Conservation (phyloP, 2,113 vertebrate genomes). For the Panthera tigris region DNA sequence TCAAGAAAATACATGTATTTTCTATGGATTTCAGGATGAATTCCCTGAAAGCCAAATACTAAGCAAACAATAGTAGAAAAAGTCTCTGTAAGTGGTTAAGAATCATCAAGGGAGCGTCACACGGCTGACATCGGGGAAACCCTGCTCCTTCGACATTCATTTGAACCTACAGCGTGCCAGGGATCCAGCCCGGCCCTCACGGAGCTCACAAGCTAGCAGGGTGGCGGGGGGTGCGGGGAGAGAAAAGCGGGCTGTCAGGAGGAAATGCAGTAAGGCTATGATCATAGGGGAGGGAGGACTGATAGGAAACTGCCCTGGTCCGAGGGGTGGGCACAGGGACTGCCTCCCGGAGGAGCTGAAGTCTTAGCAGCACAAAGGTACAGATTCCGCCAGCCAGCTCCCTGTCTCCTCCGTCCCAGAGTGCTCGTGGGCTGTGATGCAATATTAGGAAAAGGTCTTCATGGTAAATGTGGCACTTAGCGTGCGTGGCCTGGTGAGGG, state of each 20-base stretch:
- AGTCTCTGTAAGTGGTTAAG: neutral
- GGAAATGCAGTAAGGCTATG: accelerated
- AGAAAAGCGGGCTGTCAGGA: neutral
- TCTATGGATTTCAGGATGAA: neutral
- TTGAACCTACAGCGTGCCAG: accelerated
- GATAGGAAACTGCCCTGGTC: neutral
- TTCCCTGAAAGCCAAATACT: neutral
- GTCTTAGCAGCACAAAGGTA: too few relatives aligned
- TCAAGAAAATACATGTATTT: neutral
- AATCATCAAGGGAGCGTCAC: neutral
- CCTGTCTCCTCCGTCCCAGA: neutral
- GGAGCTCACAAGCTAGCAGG: neutral
- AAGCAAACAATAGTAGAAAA: neutral
- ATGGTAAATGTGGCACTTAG: neutral
- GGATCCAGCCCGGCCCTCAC: neutral
- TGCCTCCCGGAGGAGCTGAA: too few relatives aligned
- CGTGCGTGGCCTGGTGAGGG: accelerated
- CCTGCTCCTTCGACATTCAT: accelerated
- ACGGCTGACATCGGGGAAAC: neutral
- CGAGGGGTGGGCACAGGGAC: neutral
- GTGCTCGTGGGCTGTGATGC: too few relatives aligned
- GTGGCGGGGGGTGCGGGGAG: neutral
- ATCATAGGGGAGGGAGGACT: accelerated
- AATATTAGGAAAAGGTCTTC: neutral
- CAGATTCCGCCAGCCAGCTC: accelerated